Conservation (phyloP, 2,888 invertebrate genomes). For the Corythucha ciliata region DNA sequence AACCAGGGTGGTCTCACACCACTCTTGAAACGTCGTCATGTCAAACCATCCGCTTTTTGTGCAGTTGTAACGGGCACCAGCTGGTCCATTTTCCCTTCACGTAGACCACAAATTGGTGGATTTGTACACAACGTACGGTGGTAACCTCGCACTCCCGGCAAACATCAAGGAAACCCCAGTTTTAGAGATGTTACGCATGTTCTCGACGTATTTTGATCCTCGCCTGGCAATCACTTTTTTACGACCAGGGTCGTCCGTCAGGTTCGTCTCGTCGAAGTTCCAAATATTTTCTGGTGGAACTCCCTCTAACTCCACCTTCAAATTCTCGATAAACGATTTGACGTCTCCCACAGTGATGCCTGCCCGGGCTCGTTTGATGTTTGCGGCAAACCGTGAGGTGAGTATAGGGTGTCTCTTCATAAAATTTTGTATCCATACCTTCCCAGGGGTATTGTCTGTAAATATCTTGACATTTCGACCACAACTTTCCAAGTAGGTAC, state of each 20-base stretch:
- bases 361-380: slow-evolving; percentile 34
- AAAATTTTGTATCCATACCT: slow-evolving; percentile 34
- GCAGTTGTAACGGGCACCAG: slow-evolving; percentile 38
- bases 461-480: slow-evolving; percentile 11
- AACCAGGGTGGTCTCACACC: slow-evolving; percentile 36
- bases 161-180: too few species aligned
- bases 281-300: slow-evolving; percentile 35
- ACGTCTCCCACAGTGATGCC: slow-evolving; percentile 28
- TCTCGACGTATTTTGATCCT: slow-evolving; percentile 39
- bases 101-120: slow-evolving; percentile 36
- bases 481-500: slow-evolving; percentile 13
- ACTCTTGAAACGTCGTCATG: slow-evolving; percentile 36
- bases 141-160: too few species aligned
- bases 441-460: slow-evolving; percentile 34
- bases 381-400: slow-evolving; percentile 28
- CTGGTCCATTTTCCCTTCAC: slow-evolving; percentile 41
- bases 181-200: slow-evolving; percentile 38
- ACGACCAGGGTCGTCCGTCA: slow-evolving; percentile 35
- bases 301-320: slow-evolving; percentile 27
- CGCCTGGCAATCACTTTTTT: slow-evolving; percentile 35
- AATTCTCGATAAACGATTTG: slow-evolving; percentile 31
- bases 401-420: slow-evolving; percentile 29
- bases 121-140: slow-evolving; percentile 40
- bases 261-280: slow-evolving; percentile 39
- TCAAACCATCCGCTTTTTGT: slow-evolving; percentile 40